phyloP scores from a whole-genome alignment of 64 coral and sea anemone species.

The Acropora tenuis region DNA sequence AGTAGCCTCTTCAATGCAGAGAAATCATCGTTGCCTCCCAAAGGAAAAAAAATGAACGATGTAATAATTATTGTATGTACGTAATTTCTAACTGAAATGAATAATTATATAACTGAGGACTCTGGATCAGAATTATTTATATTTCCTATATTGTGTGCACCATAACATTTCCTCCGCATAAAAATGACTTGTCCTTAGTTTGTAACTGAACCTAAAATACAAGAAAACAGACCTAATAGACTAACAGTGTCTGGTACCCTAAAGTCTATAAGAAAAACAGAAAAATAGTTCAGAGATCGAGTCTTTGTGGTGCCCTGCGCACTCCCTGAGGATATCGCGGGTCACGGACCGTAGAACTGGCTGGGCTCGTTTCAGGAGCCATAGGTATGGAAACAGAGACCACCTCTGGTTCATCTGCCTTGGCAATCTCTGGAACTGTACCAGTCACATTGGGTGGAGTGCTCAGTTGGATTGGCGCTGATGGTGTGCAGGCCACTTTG shows the following conservation, averaged over 20 bases:
- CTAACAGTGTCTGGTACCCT: constrained; percentile 2
- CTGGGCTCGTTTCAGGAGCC: constrained; percentile 32
- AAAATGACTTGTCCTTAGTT: background rate
- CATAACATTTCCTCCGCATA: background rate
- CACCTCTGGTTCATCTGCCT: constrained; percentile 8
- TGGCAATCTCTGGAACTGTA: background rate
- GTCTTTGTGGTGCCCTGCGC: constrained; percentile 29
- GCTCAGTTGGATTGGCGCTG: background rate
- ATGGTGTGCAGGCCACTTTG: too few species aligned
- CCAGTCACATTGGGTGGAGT: background rate
- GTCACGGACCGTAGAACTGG: constrained; percentile 30
- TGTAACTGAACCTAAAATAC: background rate
- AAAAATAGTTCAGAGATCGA: constrained; percentile 50
- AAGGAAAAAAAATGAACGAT: background rate
- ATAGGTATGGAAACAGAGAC: constrained; percentile 22
- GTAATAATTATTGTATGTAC: too few species aligned
- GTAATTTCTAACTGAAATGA: too few species aligned
- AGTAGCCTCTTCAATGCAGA: constrained; percentile 1
- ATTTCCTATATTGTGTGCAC: background rate
- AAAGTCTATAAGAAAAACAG: background rate
- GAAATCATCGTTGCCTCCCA: constrained; percentile 42
- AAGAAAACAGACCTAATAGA: background rate
- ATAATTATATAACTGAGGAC: too few species aligned
- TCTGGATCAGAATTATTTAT: too few species aligned
- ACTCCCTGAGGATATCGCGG: constrained; percentile 49